phyloP scores from a whole-genome alignment of 2,797 vertebrate genomes.

The Acomys russatus region DNA sequence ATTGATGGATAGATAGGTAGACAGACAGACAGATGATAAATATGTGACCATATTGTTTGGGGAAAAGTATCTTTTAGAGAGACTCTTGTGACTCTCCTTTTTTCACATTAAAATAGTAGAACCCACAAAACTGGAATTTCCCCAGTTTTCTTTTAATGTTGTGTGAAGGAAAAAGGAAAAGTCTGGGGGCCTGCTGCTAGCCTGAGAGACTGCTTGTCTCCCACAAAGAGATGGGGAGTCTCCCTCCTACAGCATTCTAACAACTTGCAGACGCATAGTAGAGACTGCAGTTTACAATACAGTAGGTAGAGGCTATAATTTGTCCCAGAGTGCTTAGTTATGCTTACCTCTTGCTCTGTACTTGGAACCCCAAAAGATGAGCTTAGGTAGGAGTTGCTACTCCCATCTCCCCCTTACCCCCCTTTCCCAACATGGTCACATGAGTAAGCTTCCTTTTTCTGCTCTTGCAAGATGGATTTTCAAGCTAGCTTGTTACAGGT shows the following conservation, averaged over 20 bases:
- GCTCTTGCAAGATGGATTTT: neutral
- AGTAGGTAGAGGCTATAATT: neutral
- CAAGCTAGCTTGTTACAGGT: neutral
- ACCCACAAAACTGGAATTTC: neutral
- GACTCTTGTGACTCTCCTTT: neutral
- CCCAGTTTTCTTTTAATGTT: neutral
- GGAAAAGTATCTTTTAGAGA: neutral
- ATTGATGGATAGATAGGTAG: neutral
- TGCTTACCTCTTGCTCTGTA: neutral
- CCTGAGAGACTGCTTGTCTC: neutral
- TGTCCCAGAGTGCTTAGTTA: neutral
- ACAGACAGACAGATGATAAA: no score
- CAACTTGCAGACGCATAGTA: neutral
- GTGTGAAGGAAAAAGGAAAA: neutral
- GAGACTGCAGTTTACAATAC: neutral
- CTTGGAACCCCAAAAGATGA: neutral
- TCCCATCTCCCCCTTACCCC: neutral
- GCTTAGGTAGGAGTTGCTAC: neutral
- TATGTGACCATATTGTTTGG: neutral
- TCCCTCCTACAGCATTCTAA: neutral
- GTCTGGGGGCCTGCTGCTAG: neutral
- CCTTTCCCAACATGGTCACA: neutral
- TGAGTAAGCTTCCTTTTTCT: neutral
- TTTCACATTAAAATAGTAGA: neutral
- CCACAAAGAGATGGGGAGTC: neutral